Percentiles rank a stretch among this genome's conserved stretches.
Evolutionary conservation across 2,797 vertebrate genomes (phyloP).

Genomic region (Myotis findleyi): DNA sequence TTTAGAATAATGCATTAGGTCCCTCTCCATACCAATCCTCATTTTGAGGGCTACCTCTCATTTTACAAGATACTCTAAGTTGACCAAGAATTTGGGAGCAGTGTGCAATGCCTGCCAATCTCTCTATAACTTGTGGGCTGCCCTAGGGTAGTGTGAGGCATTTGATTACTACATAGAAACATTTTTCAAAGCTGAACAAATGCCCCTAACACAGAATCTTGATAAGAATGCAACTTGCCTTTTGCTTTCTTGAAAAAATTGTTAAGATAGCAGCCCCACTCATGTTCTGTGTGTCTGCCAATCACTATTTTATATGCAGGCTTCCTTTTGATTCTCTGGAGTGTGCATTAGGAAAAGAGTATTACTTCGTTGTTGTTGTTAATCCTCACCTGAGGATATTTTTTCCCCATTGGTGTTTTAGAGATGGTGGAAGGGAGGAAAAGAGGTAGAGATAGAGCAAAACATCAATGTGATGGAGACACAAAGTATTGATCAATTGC

Average conservation of each 20-base stretch:
- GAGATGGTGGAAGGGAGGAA: too few relatives aligned
- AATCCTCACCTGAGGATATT: too few relatives aligned
- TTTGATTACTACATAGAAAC: neutral
- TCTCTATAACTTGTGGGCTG: neutral
- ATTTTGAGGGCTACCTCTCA: neutral
- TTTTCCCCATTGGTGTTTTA: too few relatives aligned
- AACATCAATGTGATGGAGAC: too few relatives aligned
- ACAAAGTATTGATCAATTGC: too few relatives aligned
- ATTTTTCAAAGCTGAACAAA: neutral
- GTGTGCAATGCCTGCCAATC: neutral
- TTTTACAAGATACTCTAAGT: neutral
- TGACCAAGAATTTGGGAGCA: neutral
- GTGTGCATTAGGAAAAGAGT: neutral
- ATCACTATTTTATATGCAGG: neutral
- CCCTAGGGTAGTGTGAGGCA: neutral
- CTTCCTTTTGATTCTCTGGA: constrained; percentile 29
- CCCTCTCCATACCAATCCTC: neutral
- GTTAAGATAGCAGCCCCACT: neutral
- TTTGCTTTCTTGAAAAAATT: constrained; percentile 28
- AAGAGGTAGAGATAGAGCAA: too few relatives aligned
- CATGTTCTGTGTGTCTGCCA: neutral
- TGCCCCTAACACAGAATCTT: neutral
- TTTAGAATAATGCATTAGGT: neutral
- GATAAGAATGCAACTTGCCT: constrained; percentile 7
- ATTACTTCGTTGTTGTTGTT: neutral